Conservation (phyloP, 2,888 invertebrate genomes). For the Synergus laeviventris region DNA sequence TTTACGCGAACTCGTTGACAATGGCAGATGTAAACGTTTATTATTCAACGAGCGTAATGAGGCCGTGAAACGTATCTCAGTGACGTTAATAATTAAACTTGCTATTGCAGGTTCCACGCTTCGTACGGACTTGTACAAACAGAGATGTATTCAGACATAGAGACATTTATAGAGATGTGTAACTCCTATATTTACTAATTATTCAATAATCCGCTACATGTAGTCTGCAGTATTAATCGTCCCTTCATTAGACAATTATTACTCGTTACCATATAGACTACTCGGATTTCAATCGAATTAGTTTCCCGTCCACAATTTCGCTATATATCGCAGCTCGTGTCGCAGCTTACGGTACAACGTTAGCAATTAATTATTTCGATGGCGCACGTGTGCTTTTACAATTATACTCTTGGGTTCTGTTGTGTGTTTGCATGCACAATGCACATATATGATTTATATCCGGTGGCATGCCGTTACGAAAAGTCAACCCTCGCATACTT, state of each 20-base stretch:
- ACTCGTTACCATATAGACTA: neutral
- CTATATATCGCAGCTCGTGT: slow-evolving; percentile 4
- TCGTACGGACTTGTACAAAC: slow-evolving; percentile 17
- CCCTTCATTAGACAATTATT: neutral
- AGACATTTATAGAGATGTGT: slow-evolving; percentile 28
- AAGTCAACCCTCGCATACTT: slow-evolving; percentile 43
- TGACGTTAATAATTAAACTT: slow-evolving; percentile 64
- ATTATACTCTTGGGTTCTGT: slow-evolving; percentile 10
- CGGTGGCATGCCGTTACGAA: slow-evolving; percentile 45
- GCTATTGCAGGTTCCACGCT: slow-evolving; percentile 44
- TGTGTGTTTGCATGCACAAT: neutral
- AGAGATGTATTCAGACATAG: slow-evolving; percentile 5
- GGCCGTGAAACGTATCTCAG: slow-evolving; percentile 61
- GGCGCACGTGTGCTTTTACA: slow-evolving; percentile 44
- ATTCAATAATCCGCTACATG: slow-evolving; percentile 20
- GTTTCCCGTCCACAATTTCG: neutral
- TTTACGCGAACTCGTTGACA: slow-evolving; percentile 35
- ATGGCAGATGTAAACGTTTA: slow-evolving; percentile 49
- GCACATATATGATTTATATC: slow-evolving; percentile 44
- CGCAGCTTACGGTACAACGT: neutral
- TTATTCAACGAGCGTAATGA: slow-evolving; percentile 70
- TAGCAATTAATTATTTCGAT: slow-evolving; percentile 23
- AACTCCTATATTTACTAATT: slow-evolving; percentile 15
- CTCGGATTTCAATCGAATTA: neutral
- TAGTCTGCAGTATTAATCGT: slow-evolving; percentile 32